Conservation (phyloP, 2,888 invertebrate species). For the Stenodema calcarata region DNA sequence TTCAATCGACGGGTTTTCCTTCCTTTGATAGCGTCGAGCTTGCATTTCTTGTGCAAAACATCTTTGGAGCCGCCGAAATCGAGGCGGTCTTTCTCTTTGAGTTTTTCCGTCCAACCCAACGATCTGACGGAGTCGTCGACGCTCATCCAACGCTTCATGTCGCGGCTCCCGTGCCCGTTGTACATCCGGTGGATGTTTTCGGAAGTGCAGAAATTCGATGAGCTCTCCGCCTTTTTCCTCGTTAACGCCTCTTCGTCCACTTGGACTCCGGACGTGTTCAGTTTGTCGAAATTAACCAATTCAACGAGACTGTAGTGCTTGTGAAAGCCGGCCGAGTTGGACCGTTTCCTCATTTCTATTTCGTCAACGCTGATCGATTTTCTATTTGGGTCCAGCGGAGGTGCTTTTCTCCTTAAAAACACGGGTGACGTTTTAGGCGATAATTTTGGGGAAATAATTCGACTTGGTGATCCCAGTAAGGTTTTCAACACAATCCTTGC, state of each 20-base stretch:
- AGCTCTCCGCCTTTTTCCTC: background rate
- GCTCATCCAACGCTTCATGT: conserved; percentile 54
- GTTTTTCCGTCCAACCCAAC: conserved; percentile 48
- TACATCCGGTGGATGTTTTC: conserved; percentile 54
- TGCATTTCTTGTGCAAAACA: conserved; percentile 47
- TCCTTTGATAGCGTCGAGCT: conserved; percentile 55
- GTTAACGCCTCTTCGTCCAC: conserved; percentile 33
- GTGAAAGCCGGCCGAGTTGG: conserved; percentile 39
- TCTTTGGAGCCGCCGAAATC: conserved; percentile 53
- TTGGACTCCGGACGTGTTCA: background rate
- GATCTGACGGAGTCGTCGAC: conserved; percentile 51
- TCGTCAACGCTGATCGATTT: conserved; percentile 57
- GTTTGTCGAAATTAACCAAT: conserved; percentile 49
- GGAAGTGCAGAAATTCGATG: conserved; percentile 53
- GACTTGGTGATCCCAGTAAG: background rate
- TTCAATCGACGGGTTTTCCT: conserved; percentile 56
- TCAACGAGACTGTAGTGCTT: conserved; percentile 56
- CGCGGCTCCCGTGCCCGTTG: conserved; percentile 29
- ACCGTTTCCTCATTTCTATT: conserved; percentile 55
- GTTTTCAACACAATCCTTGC: background rate
- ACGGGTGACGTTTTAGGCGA: background rate
- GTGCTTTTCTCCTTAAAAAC: background rate
- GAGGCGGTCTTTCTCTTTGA: conserved; percentile 52
- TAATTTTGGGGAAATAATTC: background rate
- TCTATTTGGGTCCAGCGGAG: conserved; percentile 39